Conservation (phyloP, 1,140 invertebrate genomes). For the Drosophila arawakana region DNA sequence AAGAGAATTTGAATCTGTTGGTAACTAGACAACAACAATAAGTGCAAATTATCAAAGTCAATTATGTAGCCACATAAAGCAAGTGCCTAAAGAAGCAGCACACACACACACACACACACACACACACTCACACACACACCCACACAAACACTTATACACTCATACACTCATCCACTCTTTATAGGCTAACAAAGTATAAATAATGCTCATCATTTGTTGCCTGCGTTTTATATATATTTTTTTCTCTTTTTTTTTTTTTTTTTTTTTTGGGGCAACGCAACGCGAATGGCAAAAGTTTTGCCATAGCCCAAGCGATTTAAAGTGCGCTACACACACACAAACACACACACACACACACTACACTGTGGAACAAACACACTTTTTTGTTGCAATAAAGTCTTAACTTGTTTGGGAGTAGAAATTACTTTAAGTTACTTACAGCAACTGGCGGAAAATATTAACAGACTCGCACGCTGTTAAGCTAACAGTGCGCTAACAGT, state of each 20-base stretch:
- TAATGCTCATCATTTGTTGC: slow-evolving; percentile 54
- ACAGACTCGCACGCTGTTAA: too few species aligned
- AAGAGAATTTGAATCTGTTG: slow-evolving; percentile 55
- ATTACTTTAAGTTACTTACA: too few species aligned
- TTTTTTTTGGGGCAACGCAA: neutral
- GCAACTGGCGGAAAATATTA: too few species aligned
- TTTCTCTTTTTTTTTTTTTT: too few species aligned
- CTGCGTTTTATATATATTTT: slow-evolving; percentile 14
- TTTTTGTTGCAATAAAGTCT: too few species aligned
- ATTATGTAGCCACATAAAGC: slow-evolving; percentile 58
- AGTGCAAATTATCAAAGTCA: slow-evolving; percentile 78
- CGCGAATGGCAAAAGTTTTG: slow-evolving; percentile 48
- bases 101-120: slow-evolving; percentile 21
- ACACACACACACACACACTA: slow-evolving; percentile 22
- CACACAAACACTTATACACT: slow-evolving; percentile 7
- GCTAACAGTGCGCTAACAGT: too few species aligned
- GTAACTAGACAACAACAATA: slow-evolving; percentile 52
- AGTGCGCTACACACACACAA: slow-evolving; percentile 24
- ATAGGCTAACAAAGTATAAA: slow-evolving; percentile 41
- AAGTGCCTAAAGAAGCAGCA: slow-evolving; percentile 35
- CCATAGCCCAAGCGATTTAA: slow-evolving; percentile 47
- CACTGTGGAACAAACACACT: neutral
- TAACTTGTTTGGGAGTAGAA: too few species aligned
- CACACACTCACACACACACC: too few species aligned
- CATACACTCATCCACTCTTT: slow-evolving; percentile 1